Evolutionary conservation across 2,113 vertebrate species (phyloP), one percentile per base, ranked within the genome.

Genomic region (Hypocryptadius cinnamomeus): DNA sequence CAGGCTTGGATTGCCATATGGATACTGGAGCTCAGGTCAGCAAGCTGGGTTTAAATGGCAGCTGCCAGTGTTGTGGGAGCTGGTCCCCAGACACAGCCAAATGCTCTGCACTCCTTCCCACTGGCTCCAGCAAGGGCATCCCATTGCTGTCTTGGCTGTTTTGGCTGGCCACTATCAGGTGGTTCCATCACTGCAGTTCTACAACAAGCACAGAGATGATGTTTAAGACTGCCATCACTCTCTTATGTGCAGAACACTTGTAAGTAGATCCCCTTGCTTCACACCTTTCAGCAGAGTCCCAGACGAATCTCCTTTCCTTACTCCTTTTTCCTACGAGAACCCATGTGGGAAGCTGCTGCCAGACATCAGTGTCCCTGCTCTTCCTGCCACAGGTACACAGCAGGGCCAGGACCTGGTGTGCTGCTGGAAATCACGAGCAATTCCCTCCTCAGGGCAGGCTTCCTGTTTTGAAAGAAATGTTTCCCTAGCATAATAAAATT

Each of bases 111-210:
- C 66, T 59, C 23, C 37, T 10, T 66, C 17, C 18, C 60, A 8
- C 20, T 6, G 4, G 17, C 45, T 2, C 25, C 33, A 37, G 13
- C 22, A 15, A 56, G 6, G 11, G 6, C 48, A 21, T 12, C 5
- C 0, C 0, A 0, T 35, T 33, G 10, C 35, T 82, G 47, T 51
- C 19, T 66, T 5, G 28, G 6, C 12, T 54, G 14, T 30, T 66
- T 33, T 21, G 47, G 13, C 23, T 30, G 65, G 25, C 35, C 18
- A 3, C 39, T 14, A 0, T 15, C 39, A 18, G 11, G 5, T 1
- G 3, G 5, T 27, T 61, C 59, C 51, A 30, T 4, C 3, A 39
- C 61, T 60, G 35, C 53, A 47, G 57, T 12, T 51, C 74, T 20
- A 70, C 30, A 22, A 18, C 27, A 22, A 51, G 35, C 2, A 4